Evolutionary conservation across 2,888 invertebrate species (phyloP).

Genomic region (Drosophila setosimentum): DNA sequence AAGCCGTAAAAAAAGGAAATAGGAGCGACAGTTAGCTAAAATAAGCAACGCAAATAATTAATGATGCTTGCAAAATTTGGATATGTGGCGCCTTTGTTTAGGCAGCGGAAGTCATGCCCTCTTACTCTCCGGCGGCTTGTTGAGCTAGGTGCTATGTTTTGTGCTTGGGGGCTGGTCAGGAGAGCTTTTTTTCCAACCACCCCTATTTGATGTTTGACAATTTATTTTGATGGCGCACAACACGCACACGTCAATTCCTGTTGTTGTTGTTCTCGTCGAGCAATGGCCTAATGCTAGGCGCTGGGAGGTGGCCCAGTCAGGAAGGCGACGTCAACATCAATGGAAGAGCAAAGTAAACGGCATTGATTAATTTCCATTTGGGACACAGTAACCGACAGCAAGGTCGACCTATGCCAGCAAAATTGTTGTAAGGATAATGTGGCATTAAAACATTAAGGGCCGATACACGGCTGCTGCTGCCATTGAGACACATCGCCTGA

Average conservation of each 20-base stretch:
- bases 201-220: slow-evolving; percentile 72
- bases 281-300: slow-evolving; percentile 45
- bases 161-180: slow-evolving; percentile 36
- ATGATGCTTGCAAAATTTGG: slow-evolving; percentile 60
- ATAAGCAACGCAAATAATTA: slow-evolving; percentile 69
- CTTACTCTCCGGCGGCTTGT: slow-evolving; percentile 10
- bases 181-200: slow-evolving; percentile 28
- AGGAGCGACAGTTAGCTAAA: slow-evolving; percentile 36
- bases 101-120: slow-evolving; percentile 55
- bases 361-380: slow-evolving; percentile 77
- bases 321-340: slow-evolving; percentile 47
- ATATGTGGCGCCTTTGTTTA: slow-evolving; percentile 71
- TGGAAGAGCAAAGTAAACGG: slow-evolving; percentile 63
- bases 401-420: slow-evolving; percentile 59
- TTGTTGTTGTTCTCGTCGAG: slow-evolving; percentile 26
- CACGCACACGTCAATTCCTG: slow-evolving; percentile 63
- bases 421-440: slow-evolving; percentile 75
- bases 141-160: slow-evolving; percentile 21
- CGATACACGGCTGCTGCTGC: slow-evolving; percentile 39
- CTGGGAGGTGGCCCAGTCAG: slow-evolving; percentile 34
- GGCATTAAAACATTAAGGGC: slow-evolving; percentile 72
- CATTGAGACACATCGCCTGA: slow-evolving; percentile 1
- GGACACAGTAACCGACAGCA: slow-evolving; percentile 52
- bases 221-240: slow-evolving; percentile 74
- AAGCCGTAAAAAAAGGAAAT: slow-evolving; percentile 24